Evolutionary conservation across 1,140 invertebrate species (phyloP).

Genomic region (Bombus consobrinus): DNA sequence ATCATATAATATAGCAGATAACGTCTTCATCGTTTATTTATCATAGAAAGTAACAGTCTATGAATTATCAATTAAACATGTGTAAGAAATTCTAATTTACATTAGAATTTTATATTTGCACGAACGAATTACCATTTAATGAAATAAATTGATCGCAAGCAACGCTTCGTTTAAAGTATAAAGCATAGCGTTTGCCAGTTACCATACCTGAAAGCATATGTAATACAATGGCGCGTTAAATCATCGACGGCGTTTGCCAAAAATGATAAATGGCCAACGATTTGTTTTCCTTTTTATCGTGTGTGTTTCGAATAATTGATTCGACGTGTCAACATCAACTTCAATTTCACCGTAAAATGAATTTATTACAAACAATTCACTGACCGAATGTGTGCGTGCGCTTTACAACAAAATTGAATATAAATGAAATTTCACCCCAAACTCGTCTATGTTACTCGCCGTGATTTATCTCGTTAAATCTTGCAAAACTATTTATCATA

Average conservation of each 20-base stretch:
- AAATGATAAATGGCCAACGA: not conserved
- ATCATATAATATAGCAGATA: not conserved
- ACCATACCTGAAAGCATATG: not conserved
- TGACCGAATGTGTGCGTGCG: too few relatives aligned
- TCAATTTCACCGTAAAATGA: not conserved
- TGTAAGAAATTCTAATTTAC: not conserved
- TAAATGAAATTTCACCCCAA: not conserved
- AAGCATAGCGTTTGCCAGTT: too few relatives aligned
- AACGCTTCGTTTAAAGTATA: not conserved
- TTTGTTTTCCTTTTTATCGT: not conserved
- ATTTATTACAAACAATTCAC: conserved; percentile 21
- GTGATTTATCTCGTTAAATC: not conserved
- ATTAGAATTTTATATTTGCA: not conserved
- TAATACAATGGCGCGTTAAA: not conserved
- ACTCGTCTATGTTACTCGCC: not conserved
- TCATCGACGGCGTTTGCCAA: not conserved
- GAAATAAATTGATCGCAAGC: not conserved
- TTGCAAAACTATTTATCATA: not conserved
- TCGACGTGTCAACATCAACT: conserved; percentile 8
- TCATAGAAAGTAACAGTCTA: not conserved
- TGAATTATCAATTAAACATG: not conserved
- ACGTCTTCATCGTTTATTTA: not conserved
- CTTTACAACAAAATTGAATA: not conserved
- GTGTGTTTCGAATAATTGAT: conserved; percentile 7
- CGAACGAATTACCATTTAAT: not conserved